Evolutionary conservation across 2,113 vertebrate species (phyloP), one percentile per base, ranked within the genome.

Genomic region (Hippocampus comes): DNA sequence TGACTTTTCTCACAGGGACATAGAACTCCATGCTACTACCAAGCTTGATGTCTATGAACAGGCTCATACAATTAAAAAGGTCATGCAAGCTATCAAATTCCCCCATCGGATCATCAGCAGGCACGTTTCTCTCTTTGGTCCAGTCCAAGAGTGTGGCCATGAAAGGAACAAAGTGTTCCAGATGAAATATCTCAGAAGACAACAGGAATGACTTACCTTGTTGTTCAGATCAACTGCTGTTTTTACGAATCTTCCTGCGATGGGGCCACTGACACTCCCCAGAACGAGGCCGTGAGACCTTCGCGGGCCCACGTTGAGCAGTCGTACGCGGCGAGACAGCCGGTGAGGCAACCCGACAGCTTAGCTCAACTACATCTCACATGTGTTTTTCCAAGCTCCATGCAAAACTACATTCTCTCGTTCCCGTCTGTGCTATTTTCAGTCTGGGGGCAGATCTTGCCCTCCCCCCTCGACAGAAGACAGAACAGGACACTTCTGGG

Each of bases 381-480:
- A 34, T 41, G 72, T 86, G 78, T 89, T 89, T 89, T 88, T 83
- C 41, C 76, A 57, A 74, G 71, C 51, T 57, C 59, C 63, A 18
- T 34, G 41, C 70, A 42, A 23, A 27, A 30, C 43, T 14, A 1
- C 68, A 71, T 84, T 80, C 84, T 86, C 76, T 56, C 77, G 78
- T 85, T 85, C 68, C 70, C 67, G 23, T 23, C 46, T 61, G 82
- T 51, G 75, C 89, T 91, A 90, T 90, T 91, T 90, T 87, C 72
- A 85, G 87, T 80, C 75, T 68, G n/a, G 5, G 23, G 73, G 73
- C 71, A 72, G 76, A 48, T 53, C 57, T 66, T 9, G 4, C 48
- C 71, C 53, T 9, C 53, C 53, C 53, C 53, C 21, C 65, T 60
- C 73, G 43, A 59, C n/a, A 55, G 34, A 11, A 72, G 63, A n/a